Evolutionary conservation across 2,113 vertebrate species (phyloP).

Genomic region (Acrocephalus kingi): DNA sequence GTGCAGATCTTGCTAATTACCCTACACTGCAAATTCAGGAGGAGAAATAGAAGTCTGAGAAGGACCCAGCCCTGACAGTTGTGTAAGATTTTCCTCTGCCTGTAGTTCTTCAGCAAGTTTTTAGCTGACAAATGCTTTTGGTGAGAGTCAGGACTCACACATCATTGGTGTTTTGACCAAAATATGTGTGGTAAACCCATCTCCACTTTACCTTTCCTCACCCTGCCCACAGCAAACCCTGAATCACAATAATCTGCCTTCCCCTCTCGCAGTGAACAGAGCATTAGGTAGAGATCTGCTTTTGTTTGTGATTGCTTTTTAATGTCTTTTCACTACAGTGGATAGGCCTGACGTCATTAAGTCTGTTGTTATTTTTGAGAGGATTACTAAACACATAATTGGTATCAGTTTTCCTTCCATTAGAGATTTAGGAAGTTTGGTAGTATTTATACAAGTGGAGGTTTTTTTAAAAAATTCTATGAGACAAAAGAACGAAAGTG

Average conservation of each 20-base stretch:
- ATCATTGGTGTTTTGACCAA: background rate
- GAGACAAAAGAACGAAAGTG: background rate
- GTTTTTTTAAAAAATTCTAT: background rate
- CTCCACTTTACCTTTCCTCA: background rate
- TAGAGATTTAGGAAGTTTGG: background rate
- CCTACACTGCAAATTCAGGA: background rate
- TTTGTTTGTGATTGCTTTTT: slow-evolving; percentile 46
- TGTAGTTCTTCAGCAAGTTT: background rate
- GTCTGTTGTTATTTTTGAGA: slow-evolving; percentile 16
- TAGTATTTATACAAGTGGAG: background rate
- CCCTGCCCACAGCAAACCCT: background rate
- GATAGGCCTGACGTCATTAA: slow-evolving; percentile 40
- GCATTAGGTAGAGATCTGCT: slow-evolving; percentile 31
- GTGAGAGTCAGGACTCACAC: background rate
- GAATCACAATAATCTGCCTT: background rate
- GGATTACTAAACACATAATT: slow-evolving; percentile 48
- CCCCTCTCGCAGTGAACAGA: background rate
- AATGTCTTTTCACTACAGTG: slow-evolving; percentile 30
- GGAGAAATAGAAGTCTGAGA: background rate
- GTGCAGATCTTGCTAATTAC: slow-evolving; percentile 4
- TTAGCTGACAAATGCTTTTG: background rate
- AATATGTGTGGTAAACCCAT: background rate
- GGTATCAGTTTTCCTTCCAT: background rate
- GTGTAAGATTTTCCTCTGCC: background rate
- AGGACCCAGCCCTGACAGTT: fast-evolving